Evolutionary conservation across 1,140 invertebrate genomes (phyloP), one percentile per base, ranked within the genome.

Genomic region (Sarcophaga peregrina): DNA sequence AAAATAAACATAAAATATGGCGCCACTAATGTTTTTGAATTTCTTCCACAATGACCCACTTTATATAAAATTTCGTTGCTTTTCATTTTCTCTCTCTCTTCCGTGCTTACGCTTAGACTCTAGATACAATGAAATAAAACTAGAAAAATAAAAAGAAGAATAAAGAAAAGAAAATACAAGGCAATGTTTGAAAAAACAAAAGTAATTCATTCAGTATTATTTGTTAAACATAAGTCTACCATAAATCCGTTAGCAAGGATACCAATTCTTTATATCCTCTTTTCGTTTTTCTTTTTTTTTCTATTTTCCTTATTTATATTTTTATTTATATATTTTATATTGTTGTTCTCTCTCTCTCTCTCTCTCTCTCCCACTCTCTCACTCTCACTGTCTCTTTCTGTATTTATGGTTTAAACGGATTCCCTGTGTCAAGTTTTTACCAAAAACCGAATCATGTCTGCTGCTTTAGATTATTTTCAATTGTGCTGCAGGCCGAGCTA

Each of bases 11-110:
- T 47, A 48, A 47, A 48, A 76, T 48, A 76, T 76, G 74, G 74
- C 74, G 74, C 74, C 74, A 48, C 74, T 47, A 76, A 76, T 76
- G 46, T 76, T 76, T 76, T 76, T 48, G 74, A 25, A 68, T 68
- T 68, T 8, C 10, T 25, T 68, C 62, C 62, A 68, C 62, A 68
- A 68, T 68, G 62, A 68, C 62, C 62, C 20, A 68, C 62, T 68
- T 68, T 68, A 68, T 9, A 68, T 7, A 20, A 13, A n/a, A 62
- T 62, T 62, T 7, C 15, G 15, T 62, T 62, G 15, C 58, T 62
- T 7, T 62, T 13, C 58, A 15, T 62, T 62, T 62, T 62, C 13
- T 62, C 15, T 15, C 9, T 62, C 9, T 10, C 58, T 62, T 15
- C 20, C 58, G 15, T 13, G 25, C 25, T 37, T 37, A 37, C 25